These are phyloP conservation scores for Nyctereutes procyonoides DNA, from an alignment of 2,113 vertebrate species.

Conservation along the genomic window DNA sequence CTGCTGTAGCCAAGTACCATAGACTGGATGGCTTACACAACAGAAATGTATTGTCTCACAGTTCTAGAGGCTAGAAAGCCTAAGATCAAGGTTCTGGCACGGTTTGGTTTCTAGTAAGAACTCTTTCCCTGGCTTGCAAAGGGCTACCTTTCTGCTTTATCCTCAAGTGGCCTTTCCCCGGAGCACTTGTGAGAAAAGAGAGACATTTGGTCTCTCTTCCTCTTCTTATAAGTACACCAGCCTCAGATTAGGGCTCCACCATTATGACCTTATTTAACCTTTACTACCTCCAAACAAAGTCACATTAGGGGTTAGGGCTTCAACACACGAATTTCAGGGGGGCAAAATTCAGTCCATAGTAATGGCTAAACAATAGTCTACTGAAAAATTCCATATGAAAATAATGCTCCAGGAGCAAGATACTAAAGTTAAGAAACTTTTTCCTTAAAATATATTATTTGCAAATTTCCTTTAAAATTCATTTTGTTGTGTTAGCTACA, in stretches of 20 bases:
- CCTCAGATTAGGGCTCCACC: not conserved
- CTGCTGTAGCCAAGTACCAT: too few relatives aligned
- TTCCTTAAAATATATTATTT: constrained; percentile 81
- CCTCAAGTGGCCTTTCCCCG: constrained; percentile 23
- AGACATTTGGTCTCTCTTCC: not conserved
- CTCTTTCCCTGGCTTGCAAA: not conserved
- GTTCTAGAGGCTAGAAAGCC: not conserved
- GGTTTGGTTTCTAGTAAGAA: not conserved
- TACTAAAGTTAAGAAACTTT: constrained; percentile 76
- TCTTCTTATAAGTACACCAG: not conserved
- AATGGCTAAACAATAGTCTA: constrained; percentile 44
- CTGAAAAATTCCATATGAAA: constrained; percentile 60
- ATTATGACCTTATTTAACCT: not conserved
- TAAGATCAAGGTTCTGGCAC: not conserved
- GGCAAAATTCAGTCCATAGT: not conserved
- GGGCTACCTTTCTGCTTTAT: not conserved
- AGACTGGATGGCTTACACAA: not conserved
- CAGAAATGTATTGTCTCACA: not conserved
- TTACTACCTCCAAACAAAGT: constrained; percentile 4
- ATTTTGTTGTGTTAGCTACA: constrained; percentile 83
- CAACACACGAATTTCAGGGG: not conserved
- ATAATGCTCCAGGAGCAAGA: constrained; percentile 62
- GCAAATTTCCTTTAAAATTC: constrained; percentile 83
- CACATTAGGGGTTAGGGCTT: not conserved
- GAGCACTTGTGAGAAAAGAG: not conserved